phyloP scores from a whole-genome alignment of 2,113 vertebrate genomes.

The Corapipo altera region DNA sequence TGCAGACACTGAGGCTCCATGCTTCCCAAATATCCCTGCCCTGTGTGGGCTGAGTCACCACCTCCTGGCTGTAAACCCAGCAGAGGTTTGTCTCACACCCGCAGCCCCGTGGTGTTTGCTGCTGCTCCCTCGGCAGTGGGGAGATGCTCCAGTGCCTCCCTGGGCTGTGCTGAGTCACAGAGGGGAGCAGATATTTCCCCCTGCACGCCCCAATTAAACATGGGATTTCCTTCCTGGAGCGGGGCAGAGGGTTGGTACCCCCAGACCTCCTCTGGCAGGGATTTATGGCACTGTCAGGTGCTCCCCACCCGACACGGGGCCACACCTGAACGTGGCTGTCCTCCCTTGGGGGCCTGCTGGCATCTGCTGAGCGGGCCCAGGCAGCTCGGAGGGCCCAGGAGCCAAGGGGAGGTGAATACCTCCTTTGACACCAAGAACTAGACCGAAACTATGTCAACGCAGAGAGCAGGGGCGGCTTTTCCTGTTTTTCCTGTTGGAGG shows the following conservation, averaged over 20 bases:
- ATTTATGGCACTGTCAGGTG: neutral
- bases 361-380: neutral
- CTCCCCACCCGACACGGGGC: neutral
- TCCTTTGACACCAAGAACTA: conserved; percentile 68
- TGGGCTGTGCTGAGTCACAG: neutral
- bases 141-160: neutral
- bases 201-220: neutral
- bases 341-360: neutral
- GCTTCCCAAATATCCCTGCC: neutral
- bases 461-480: conserved; percentile 45
- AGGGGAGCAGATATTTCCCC: neutral
- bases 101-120: neutral
- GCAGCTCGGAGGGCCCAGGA: neutral
- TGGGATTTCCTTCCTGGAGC: neutral
- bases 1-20: neutral
- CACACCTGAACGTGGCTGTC: neutral
- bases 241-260: neutral
- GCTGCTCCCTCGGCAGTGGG: neutral
- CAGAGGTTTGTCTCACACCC: neutral
- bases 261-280: neutral
- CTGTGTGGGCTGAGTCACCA: neutral
- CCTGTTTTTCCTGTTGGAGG: conserved; percentile 71
- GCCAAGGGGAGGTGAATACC: conserved; percentile 25
- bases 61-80: neutral
- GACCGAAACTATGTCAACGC: conserved; percentile 69